phyloP scores from a whole-genome alignment of 1,140 invertebrate species.

The Leptonema lineaticorne region DNA sequence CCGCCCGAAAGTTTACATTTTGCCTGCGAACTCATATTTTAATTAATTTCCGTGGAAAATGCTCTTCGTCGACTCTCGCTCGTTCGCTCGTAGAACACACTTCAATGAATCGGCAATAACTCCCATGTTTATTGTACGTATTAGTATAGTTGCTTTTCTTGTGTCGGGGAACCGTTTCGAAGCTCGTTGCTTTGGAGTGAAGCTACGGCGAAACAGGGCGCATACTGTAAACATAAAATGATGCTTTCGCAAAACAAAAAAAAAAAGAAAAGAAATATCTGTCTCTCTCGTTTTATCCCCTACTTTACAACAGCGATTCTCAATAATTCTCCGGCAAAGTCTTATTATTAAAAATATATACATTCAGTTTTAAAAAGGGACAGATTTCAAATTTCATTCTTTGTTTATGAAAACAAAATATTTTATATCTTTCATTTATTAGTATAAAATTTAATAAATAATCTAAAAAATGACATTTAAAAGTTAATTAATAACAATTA shows the following conservation, averaged over 20 bases:
- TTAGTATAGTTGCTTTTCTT: conserved; percentile 26
- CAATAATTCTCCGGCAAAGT: too few relatives aligned
- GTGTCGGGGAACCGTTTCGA: conserved; percentile 18
- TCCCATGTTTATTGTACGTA: conserved; percentile 34
- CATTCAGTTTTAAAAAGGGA: too few relatives aligned
- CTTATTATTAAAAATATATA: too few relatives aligned
- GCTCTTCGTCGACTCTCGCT: not conserved
- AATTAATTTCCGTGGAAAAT: conserved; percentile 30
- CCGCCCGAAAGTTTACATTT: not conserved
- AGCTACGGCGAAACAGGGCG: conserved; percentile 31
- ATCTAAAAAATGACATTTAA: too few relatives aligned
- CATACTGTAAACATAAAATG: conserved; percentile 36
- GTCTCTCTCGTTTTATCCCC: too few relatives aligned
- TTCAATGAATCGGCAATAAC: conserved; percentile 34
- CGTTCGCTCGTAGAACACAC: conserved; percentile 10
- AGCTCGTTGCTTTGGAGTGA: conserved; percentile 21
- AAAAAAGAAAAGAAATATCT: too few relatives aligned
- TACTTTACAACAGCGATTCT: too few relatives aligned
- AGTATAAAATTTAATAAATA: too few relatives aligned
- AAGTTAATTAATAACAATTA: too few relatives aligned
- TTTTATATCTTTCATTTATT: too few relatives aligned
- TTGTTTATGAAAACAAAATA: too few relatives aligned
- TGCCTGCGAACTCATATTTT: conserved; percentile 15
- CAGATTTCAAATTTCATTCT: too few relatives aligned
- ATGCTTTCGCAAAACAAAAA: conserved; percentile 33